Conservation (phyloP, 1,140 invertebrate species). For the Temnothorax curvispinosus region DNA sequence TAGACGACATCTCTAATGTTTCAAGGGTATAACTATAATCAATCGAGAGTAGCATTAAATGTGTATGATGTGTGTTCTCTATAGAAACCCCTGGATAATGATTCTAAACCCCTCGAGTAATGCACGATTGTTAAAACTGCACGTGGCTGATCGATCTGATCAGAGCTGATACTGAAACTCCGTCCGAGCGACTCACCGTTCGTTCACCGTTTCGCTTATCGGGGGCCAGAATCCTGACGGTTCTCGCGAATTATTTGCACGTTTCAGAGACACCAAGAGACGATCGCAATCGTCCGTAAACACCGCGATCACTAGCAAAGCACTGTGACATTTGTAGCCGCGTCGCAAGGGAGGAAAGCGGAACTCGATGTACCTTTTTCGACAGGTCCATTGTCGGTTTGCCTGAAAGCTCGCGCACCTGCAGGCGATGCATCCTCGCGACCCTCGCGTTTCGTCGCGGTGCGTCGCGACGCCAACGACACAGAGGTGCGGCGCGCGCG, state of each 20-base stretch:
- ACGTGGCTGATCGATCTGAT: background rate
- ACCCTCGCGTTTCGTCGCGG: constrained; percentile 37
- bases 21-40: background rate
- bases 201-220: background rate
- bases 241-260: background rate
- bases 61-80: too few species aligned
- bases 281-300: background rate
- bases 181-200: background rate
- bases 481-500: constrained; percentile 25
- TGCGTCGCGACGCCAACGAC: constrained; percentile 47
- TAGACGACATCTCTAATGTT: background rate
- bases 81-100: background rate
- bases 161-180: background rate
- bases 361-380: background rate
- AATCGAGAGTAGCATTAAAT: background rate
- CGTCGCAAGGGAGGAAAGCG: background rate
- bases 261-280: background rate
- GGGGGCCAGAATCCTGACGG: background rate
- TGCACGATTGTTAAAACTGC: background rate
- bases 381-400: background rate
- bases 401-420: constrained; percentile 49
- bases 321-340: background rate
- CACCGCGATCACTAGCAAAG: background rate
- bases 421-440: constrained; percentile 29
- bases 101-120: background rate